Base-by-base conservation (phyloP, 2,888 invertebrate genomes). In the Drosophila mettleri region DNA sequence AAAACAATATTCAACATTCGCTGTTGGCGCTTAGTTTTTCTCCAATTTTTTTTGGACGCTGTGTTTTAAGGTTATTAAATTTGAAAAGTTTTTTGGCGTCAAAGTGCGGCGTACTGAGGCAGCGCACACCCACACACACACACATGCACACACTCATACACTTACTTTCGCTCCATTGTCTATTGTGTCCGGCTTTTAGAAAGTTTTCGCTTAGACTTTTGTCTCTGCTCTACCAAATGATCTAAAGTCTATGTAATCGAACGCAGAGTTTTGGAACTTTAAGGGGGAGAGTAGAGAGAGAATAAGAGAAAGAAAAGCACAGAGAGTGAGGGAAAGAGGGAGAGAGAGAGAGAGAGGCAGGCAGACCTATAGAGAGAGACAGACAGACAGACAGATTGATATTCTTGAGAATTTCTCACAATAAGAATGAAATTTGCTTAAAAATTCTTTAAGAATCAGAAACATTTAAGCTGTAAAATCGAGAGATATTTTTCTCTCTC, bases 81-180 rank as follows among this genome's bases (percentile, higher is more conserved):
- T 89, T 78, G 72, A 82, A 89, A 87, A 88, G 66, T 87, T 87
- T 88, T 73, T 78, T 76, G 78, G 81, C 83, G 83, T 75, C 86
- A 78, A 69, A 72, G 74, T 66, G 58, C 45, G 71, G 27, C 62
- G 61, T 49, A 55, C 74, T 70, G 33, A 54, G 45, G 24, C 48
- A 51, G 3, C 38, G 10, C 18, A 18, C 9, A 38, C 0, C 18
- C 53, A 34, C 22, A 58, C 39, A 33, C 49, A 49, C 20, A 39
- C 31, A 49, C 18, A 46, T 36, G 45, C 29, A 31, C 20, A 22
- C 27, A 38, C 14, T 39, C 16, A 34, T 10, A 22, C 0, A 38
- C 46, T 20, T 14, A 4, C 43, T 14, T 38, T 10, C 36, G 8
- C 38, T 34, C 53, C 34, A 33, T 57, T 63, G 36, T 54, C 55